Evolutionary conservation across 2,888 invertebrate species (phyloP), one percentile per base, ranked within the genome.

Genomic region (Xylophagus ater): DNA sequence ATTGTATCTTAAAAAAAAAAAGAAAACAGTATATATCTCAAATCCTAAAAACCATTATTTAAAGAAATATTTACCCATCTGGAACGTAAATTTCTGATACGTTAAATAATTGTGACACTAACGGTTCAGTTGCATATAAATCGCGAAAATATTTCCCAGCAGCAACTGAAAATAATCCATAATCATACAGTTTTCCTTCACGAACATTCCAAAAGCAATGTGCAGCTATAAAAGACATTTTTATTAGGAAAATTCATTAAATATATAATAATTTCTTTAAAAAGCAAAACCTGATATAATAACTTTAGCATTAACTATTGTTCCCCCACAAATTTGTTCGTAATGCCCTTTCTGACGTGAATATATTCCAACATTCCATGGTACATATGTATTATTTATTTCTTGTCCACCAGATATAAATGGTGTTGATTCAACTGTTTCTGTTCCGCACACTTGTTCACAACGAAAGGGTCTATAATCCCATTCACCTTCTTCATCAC

Each of bases 1-100:
- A 6, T 23, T 29, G 20, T 47, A 48, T n/a, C 49, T 44, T n/a
- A 14, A 31, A 37, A 15, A 5, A 14, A 20, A n/a, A 24, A 23
- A 25, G 5, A 9, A 20, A 19, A 20, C 15, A 13, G 4, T 24
- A 28, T 4, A 5, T 10, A 23, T 23, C 23, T 2, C 8, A 23
- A 8, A 23, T 23, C n/a, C 23, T 3, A 10, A 8, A n/a, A n/a
- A n/a, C n/a, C n/a, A n/a, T n/a, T n/a, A 23, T 23, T 40, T 19
- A 5, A 20, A 6, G 3, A 6, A 7, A 19, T 13, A 23, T 42
- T 43, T 40, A 49, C 49, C 39, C 40, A 4, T 23, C 1, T 12
- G 44, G 42, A 6, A 48, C 37, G 15, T 24, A 25, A 10, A 52
- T 37, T 25, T 46, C 36, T 2, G 47, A 44, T n/a, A 52, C 20